Evolutionary conservation across 1,140 invertebrate species (phyloP).

Genomic region (Maniola jurtina): DNA sequence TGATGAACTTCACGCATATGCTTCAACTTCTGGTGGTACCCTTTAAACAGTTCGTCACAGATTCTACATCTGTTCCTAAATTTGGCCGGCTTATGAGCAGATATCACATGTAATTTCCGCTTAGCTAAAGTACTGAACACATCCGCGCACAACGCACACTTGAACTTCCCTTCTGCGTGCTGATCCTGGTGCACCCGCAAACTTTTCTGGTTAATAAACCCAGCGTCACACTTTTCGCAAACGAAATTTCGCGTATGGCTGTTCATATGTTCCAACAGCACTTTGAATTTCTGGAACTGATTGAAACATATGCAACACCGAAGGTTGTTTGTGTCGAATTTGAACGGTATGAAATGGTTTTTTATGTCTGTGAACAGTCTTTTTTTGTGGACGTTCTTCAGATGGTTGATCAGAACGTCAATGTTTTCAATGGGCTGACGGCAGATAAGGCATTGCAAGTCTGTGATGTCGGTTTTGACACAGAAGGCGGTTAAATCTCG

Average conservation of each 20-base stretch:
- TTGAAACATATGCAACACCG: slow-evolving; percentile 41
- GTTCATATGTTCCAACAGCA: slow-evolving; percentile 47
- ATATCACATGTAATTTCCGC: slow-evolving; percentile 25
- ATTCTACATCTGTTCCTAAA: slow-evolving; percentile 29
- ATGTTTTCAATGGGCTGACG: slow-evolving; percentile 21
- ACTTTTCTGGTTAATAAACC: slow-evolving; percentile 58
- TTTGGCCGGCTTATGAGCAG: slow-evolving; percentile 17
- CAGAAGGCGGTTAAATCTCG: slow-evolving; percentile 40
- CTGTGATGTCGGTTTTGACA: slow-evolving; percentile 10
- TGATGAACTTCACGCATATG: slow-evolving; percentile 29
- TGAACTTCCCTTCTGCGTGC: slow-evolving; percentile 40
- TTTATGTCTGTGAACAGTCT: slow-evolving; percentile 35
- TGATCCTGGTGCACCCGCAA: slow-evolving; percentile 36
- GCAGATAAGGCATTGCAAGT: slow-evolving; percentile 1
- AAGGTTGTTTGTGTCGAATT: slow-evolving; percentile 31
- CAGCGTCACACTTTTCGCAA: slow-evolving; percentile 44
- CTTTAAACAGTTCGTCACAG: slow-evolving; percentile 42
- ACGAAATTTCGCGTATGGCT: slow-evolving; percentile 48
- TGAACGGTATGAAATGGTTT: slow-evolving; percentile 41
- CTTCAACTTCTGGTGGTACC: slow-evolving; percentile 30
- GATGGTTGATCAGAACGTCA: slow-evolving; percentile 35
- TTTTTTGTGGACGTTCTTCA: slow-evolving; percentile 33
- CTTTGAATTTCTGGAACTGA: slow-evolving; percentile 49
- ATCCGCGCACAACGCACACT: slow-evolving; percentile 35
- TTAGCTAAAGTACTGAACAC: slow-evolving; percentile 30